A percentile compares a stretch with the other conserved stretches of the same genome.
These are phyloP conservation scores for Papilio aristodemus DNA, from an alignment of 1,140 invertebrate genomes.

Conservation along the genomic window DNA sequence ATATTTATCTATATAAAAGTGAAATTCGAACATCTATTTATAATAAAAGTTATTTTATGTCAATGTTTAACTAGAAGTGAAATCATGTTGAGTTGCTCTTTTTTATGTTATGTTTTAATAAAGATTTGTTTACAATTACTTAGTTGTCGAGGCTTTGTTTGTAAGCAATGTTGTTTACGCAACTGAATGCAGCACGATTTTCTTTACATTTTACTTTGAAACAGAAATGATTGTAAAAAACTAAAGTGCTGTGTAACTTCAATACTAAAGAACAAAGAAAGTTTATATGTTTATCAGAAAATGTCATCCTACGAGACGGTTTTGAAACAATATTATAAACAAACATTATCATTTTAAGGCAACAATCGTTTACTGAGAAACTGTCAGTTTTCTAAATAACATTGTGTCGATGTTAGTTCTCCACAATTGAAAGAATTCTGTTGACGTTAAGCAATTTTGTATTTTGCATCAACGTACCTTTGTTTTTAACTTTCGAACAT, in stretches of 20 bases:
- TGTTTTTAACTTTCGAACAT: constrained; percentile 1
- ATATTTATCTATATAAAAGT: no score
- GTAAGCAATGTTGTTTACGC: constrained; percentile 23
- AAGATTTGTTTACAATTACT: constrained; percentile 24
- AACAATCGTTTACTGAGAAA: constrained; percentile 57
- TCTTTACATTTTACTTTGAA: constrained; percentile 43
- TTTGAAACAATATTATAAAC: constrained; percentile 56
- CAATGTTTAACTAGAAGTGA: neutral
- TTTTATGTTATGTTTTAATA: constrained; percentile 13
- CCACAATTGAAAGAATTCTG: constrained; percentile 52
- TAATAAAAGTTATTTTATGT: neutral
- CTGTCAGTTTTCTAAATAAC: constrained; percentile 64
- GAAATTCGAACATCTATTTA: neutral
- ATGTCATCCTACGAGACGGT: constrained; percentile 60
- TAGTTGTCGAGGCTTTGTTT: constrained; percentile 7
- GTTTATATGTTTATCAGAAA: constrained; percentile 72
- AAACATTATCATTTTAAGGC: constrained; percentile 62
- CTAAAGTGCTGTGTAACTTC: constrained; percentile 57
- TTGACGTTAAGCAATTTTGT: constrained; percentile 37
- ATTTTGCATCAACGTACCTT: neutral
- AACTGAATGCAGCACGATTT: constrained; percentile 12
- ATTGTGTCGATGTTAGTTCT: constrained; percentile 37
- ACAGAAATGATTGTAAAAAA: constrained; percentile 48
- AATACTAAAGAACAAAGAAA: constrained; percentile 67
- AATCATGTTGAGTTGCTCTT: neutral